These are phyloP conservation scores for Hippopotamus amphibius DNA, from an alignment of 2,113 vertebrate species.

Conservation along the genomic window DNA sequence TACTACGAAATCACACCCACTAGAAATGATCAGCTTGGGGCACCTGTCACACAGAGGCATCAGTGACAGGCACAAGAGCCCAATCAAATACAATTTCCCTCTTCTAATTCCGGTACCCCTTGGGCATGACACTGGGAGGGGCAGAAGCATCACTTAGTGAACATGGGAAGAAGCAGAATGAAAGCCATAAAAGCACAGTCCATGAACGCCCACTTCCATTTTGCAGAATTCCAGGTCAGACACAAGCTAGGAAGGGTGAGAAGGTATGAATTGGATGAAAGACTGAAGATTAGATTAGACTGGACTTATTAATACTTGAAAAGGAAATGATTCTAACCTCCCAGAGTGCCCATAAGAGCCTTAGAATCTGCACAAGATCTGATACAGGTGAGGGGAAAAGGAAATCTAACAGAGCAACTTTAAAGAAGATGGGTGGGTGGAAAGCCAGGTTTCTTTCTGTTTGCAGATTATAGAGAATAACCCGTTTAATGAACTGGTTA, in stretches of 20 bases:
- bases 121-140: background rate
- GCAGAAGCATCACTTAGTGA: background rate
- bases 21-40: background rate
- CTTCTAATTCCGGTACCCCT: background rate
- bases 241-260: background rate
- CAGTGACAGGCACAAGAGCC: background rate
- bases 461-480: background rate
- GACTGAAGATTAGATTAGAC: background rate
- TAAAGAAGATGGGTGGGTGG: background rate
- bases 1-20: background rate
- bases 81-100: background rate
- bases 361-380: background rate
- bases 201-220: background rate
- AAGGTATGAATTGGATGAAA: background rate
- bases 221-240: constrained; percentile 25
- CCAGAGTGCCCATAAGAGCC: background rate
- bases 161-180: background rate
- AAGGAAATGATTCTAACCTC: background rate
- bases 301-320: background rate
- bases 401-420: background rate
- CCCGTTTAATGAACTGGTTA: background rate
- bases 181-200: background rate
- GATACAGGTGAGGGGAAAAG: background rate
- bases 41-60: background rate
- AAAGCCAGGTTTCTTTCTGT: background rate